Evolutionary conservation across 2,888 invertebrate genomes (phyloP).

Genomic region (Choreutis nemorana): DNA sequence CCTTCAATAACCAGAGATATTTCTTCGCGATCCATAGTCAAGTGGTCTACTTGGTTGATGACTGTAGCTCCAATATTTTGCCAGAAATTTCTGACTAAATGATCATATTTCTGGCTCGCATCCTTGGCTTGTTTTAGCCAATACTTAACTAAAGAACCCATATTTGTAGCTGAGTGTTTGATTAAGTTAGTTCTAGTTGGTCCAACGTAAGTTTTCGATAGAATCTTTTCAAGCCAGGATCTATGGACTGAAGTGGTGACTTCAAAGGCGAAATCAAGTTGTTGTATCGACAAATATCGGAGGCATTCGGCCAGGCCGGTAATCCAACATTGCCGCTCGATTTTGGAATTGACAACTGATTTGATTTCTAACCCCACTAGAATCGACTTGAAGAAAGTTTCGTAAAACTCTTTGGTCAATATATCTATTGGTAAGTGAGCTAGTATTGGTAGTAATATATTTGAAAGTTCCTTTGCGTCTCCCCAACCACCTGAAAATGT

Average conservation of each 20-base stretch:
- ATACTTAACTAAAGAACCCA: conserved; percentile 29
- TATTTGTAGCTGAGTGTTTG: conserved; percentile 22
- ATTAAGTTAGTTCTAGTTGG: conserved; percentile 20
- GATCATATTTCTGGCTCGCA: conserved; percentile 26
- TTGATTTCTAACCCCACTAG: conserved; percentile 70
- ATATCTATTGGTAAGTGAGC: conserved; percentile 70
- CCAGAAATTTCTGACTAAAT: conserved; percentile 41
- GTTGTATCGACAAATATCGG: conserved; percentile 34
- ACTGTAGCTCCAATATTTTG: conserved; percentile 35
- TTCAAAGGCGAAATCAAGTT: conserved; percentile 19
- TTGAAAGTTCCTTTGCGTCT: conserved; percentile 75
- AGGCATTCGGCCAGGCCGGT: conserved; percentile 79
- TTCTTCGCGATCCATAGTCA: background rate
- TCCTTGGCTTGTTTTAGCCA: conserved; percentile 35
- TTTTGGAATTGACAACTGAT: conserved; percentile 67
- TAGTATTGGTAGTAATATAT: conserved; percentile 79
- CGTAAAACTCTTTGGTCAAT: conserved; percentile 64
- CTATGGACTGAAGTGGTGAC: conserved; percentile 25
- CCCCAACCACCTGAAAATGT: conserved; percentile 72
- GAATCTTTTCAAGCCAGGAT: conserved; percentile 26
- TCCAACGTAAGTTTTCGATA: conserved; percentile 12
- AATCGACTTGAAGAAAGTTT: conserved; percentile 73
- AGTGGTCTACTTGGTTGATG: conserved; percentile 4
- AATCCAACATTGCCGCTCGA: conserved; percentile 73
- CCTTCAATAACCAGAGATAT: too few species aligned